These are phyloP conservation scores for Cabera pusaria DNA, from an alignment of 2,888 invertebrate species.

Conservation along the genomic window DNA sequence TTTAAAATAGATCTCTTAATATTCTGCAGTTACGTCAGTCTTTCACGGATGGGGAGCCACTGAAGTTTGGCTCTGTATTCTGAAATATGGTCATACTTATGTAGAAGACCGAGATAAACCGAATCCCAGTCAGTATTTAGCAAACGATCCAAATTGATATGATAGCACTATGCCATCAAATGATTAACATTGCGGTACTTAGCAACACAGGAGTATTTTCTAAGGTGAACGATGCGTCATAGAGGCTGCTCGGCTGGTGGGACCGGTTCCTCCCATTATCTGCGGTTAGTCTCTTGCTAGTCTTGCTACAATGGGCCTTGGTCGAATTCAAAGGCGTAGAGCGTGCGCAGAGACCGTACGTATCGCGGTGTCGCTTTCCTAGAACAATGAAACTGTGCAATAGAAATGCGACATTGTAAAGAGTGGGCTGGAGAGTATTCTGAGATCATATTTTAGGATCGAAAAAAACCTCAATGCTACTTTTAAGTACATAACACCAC, in stretches of 20 bases:
- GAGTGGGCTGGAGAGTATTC: conserved; percentile 30
- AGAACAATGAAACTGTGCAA: conserved; percentile 58
- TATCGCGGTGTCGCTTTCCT: conserved; percentile 63
- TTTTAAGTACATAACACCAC: too few relatives aligned
- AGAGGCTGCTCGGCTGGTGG: conserved; percentile 48
- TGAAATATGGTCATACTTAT: too few relatives aligned
- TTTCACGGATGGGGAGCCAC: too few relatives aligned
- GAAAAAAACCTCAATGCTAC: conserved; percentile 10
- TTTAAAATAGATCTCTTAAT: too few relatives aligned
- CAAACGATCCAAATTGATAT: too few relatives aligned
- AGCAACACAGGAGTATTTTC: conserved; percentile 51
- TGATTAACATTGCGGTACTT: conserved; percentile 28
- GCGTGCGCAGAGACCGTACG: conserved; percentile 51
- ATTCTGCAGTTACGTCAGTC: too few relatives aligned
- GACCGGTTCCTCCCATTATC: conserved; percentile 69
- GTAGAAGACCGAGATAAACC: too few relatives aligned
- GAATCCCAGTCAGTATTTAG: too few relatives aligned
- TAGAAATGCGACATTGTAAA: conserved; percentile 33
- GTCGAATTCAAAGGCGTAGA: conserved; percentile 58
- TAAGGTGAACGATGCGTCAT: conserved; percentile 62
- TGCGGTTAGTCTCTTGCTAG: conserved; percentile 57
- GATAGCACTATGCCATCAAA: conserved; percentile 10
- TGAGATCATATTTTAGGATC: not conserved
- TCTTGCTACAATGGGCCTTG: conserved; percentile 55
- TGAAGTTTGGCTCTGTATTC: too few relatives aligned